These are phyloP conservation scores for Pocillopora damicornis DNA, from an alignment of 64 coral and sea anemone species.

Conservation along the genomic window DNA sequence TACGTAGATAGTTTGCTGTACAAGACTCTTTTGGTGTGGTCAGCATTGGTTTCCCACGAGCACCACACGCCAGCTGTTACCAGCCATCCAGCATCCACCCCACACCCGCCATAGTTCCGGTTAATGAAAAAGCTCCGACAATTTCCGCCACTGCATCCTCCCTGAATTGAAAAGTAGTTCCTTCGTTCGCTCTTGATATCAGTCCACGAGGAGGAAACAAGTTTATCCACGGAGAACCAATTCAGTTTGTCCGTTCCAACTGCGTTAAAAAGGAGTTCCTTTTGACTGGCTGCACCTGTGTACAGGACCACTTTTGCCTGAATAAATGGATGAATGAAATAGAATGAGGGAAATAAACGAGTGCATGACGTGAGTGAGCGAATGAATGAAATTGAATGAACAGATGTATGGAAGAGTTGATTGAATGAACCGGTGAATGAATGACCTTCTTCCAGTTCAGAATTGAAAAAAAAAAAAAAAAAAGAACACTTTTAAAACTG, in stretches of 20 bases:
- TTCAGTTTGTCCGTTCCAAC: slow-evolving; percentile 9
- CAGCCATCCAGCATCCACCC: neutral
- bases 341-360: too few species aligned
- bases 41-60: slow-evolving; percentile 13
- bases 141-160: neutral
- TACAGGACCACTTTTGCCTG: slow-evolving; percentile 20
- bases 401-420: too few species aligned
- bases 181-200: slow-evolving; percentile 16
- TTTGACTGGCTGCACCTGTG: neutral
- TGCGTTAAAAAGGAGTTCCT: slow-evolving; percentile 20
- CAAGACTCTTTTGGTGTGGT: neutral
- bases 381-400: too few species aligned
- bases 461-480: too few species aligned
- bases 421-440: too few species aligned
- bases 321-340: neutral
- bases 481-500: too few species aligned
- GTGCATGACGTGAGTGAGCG: too few species aligned
- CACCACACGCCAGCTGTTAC: neutral
- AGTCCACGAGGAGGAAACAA: slow-evolving; percentile 15
- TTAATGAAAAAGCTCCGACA: slow-evolving; percentile 47
- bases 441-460: too few species aligned
- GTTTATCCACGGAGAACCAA: neutral
- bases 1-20: slow-evolving; percentile 14
- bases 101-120: slow-evolving; percentile 13
- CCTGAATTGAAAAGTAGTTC: slow-evolving; percentile 22